These are phyloP conservation scores for Torymus texanus DNA, from an alignment of 2,888 invertebrate species.

Conservation along the genomic window DNA sequence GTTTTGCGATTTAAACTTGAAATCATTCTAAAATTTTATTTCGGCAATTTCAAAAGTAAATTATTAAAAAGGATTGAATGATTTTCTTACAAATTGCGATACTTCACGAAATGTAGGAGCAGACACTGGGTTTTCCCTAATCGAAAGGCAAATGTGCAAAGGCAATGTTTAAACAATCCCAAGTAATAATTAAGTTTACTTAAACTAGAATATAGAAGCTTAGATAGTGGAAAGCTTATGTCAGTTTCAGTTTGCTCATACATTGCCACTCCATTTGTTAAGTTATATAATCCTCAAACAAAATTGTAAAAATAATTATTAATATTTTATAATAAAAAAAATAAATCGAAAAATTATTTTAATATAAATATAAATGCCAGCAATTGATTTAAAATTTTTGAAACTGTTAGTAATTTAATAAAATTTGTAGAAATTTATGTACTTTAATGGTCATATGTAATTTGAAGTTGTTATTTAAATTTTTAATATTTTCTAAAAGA, in stretches of 20 bases:
- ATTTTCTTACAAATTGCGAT: constrained; percentile 37
- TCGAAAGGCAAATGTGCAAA: constrained; percentile 50
- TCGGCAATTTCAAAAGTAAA: neutral
- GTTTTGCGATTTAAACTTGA: neutral
- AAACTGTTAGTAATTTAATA: too few species aligned
- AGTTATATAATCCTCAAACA: too few species aligned
- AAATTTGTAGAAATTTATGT: too few species aligned
- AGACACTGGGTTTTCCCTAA: constrained; percentile 52
- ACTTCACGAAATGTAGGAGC: constrained; percentile 40
- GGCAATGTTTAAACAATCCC: constrained; percentile 48
- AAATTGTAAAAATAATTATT: too few species aligned
- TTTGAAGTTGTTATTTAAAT: too few species aligned
- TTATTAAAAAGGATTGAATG: constrained; percentile 3
- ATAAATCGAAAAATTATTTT: too few species aligned
- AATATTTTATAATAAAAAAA: too few species aligned
- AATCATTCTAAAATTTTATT: too few species aligned
- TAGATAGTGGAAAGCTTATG: constrained; percentile 35
- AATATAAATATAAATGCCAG: too few species aligned
- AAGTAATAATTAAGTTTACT: constrained; percentile 34
- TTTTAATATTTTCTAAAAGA: too few species aligned
- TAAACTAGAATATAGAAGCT: constrained; percentile 45
- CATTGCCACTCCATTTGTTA: constrained; percentile 3
- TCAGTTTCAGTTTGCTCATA: constrained; percentile 32
- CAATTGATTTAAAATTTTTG: too few species aligned
- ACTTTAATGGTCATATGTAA: too few species aligned